Evolutionary conservation across 2,888 invertebrate genomes (phyloP).

Genomic region (Acanthoscelides obtectus): DNA sequence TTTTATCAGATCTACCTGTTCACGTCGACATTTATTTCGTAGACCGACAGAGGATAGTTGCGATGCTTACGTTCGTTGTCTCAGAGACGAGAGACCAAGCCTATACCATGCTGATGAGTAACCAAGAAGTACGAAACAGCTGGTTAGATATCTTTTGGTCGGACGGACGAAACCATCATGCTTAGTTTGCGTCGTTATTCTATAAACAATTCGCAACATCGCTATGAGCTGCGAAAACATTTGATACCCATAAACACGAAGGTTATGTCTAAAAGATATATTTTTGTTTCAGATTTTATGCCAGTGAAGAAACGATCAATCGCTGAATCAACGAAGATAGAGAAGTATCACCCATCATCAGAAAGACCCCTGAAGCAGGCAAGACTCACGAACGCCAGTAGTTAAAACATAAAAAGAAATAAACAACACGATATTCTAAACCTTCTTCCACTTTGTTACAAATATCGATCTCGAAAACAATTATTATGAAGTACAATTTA

Average conservation of each 20-base stretch:
- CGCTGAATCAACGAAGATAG: slow-evolving; percentile 40
- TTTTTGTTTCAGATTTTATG: slow-evolving; percentile 61
- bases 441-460: slow-evolving; percentile 35
- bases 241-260: neutral
- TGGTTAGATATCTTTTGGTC: too few relatives aligned
- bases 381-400: slow-evolving; percentile 40
- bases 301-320: slow-evolving; percentile 58
- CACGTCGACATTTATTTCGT: too few relatives aligned
- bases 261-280: slow-evolving; percentile 26
- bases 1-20: too few relatives aligned
- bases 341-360: slow-evolving; percentile 26
- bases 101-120: too few relatives aligned
- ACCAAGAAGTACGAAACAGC: too few relatives aligned
- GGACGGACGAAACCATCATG: too few relatives aligned
- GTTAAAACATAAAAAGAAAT: slow-evolving; percentile 10
- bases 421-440: slow-evolving; percentile 9
- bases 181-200: too few relatives aligned
- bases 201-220: too few relatives aligned
- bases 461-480: slow-evolving; percentile 35
- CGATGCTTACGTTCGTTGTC: too few relatives aligned
- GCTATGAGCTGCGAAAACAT: too few relatives aligned
- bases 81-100: too few relatives aligned
- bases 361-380: slow-evolving; percentile 47
- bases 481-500: slow-evolving; percentile 36
- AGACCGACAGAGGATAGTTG: too few relatives aligned